Base-by-base conservation (phyloP, 37 sponge, comb jelly and placozoan species). In the Corticium candelabrum region DNA sequence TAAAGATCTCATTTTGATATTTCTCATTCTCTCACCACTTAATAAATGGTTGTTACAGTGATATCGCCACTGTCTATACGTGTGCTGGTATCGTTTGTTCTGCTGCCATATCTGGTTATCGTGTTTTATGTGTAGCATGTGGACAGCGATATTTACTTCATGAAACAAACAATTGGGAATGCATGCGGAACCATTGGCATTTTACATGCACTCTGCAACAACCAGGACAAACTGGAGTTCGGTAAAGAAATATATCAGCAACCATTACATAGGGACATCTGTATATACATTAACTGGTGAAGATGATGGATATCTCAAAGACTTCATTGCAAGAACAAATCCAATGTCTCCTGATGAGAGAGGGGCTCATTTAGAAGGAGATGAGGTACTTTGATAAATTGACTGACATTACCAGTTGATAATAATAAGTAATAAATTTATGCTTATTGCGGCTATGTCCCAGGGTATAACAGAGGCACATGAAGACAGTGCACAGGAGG, bases 101-200 rank as follows among this genome's bases (percentile, higher is more conserved):
- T 29, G 73, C 21, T 15, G 21, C 73, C 35, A 35, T 29, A 15
- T 29, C 29, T 70, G 73, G 21, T 4, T 34, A 35, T 70, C 31
- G 35, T 32, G 29, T 34, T 29, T 4, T 32, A 43, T 43, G 7
- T 15, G 31, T 70, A 70, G 73, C 73, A 70, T 34, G 73, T 70
- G 31, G 36, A 34, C 73, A 15, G 21, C 33, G 40, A 85, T 2
- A 82, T 94, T 40, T 98, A 80, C 81, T 98, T 88, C 83, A 94
- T 94, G 88, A 89, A 89, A 76, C 99, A 98, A 80, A 91, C 82
- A 5, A 80, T 98, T 29, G 90, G 95, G 32, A 98, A 98, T 86
- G 99, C 99, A 32, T 98, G 99, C 90, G 99, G 99, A 0, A 98
- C 99, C 0, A 79, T 98, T 27, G 99, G 89, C 4, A 73, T 98